phyloP scores from a whole-genome alignment of 2,888 invertebrate genomes.

The Phyllotreta cruciferae region DNA sequence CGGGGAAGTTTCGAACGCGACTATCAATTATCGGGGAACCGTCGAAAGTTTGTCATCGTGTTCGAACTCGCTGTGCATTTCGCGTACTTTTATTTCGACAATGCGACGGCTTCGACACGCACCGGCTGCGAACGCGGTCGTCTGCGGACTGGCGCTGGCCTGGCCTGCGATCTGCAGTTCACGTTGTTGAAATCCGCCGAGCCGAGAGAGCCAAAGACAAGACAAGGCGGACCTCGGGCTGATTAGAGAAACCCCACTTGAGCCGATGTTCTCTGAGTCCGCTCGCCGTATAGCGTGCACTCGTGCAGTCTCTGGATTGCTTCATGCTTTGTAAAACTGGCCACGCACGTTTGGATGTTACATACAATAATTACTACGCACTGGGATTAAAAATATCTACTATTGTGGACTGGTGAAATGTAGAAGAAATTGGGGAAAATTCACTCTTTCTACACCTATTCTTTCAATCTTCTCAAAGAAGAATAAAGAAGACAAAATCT shows the following conservation, averaged over 20 bases:
- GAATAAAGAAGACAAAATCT: too few relatives aligned
- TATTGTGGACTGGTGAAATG: too few relatives aligned
- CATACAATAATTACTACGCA: too few relatives aligned
- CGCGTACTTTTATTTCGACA: too few relatives aligned
- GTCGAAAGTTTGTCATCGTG: not conserved
- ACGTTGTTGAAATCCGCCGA: not conserved
- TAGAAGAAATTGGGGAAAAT: too few relatives aligned
- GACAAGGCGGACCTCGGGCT: conserved; percentile 4
- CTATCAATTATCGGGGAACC: not conserved
- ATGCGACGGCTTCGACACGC: too few relatives aligned
- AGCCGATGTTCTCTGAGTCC: conserved; percentile 19
- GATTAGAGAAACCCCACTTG: conserved; percentile 28
- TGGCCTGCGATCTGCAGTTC: not conserved
- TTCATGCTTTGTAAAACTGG: conserved; percentile 12
- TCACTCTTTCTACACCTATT: too few relatives aligned
- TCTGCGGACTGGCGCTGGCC: not conserved
- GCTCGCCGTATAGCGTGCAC: conserved; percentile 14
- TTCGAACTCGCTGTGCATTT: too few relatives aligned
- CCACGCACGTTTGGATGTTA: conserved; percentile 9
- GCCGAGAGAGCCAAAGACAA: conserved; percentile 7
- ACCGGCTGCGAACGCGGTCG: too few relatives aligned
- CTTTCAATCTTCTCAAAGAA: too few relatives aligned
- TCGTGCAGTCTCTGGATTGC: conserved; percentile 15
- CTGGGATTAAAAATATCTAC: too few relatives aligned
- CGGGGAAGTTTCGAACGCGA: not conserved